Evolutionary conservation across 2,797 vertebrate genomes (phyloP), one percentile per base, ranked within the genome.

Genomic region (Epinephelus malabaricus): DNA sequence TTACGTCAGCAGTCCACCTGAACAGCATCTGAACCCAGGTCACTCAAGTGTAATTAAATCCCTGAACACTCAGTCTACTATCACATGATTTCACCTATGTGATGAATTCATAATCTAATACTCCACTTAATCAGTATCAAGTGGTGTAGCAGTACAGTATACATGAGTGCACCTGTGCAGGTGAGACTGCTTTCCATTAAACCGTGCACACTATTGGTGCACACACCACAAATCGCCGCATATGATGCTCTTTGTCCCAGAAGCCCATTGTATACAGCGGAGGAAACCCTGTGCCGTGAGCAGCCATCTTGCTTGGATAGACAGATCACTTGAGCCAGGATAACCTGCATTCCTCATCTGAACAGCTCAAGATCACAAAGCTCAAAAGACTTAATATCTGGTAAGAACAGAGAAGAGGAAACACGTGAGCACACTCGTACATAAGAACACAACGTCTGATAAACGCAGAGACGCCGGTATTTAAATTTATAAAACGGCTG

Each of bases 281-380:
- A 96, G 97, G 97, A 98, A 97, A 97, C 97, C 97, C 97, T 96
- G 97, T 97, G 95, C 89, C 83, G 91, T 69, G 79, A 80, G 94
- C 95, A 94, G 97, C 97, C 97, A 97, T 97, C 96, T 97, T 97
- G 97, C 96, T 97, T 97, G 97, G 95, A 87, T 88, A 95, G 83
- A 75, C 89, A 85, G 92, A 87, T 89, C 90, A 88, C 88, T 90
- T 92, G 90, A 94, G 91, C 86, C 92, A 88, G 95, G 93, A 94
- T 90, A 94, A 95, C 92, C 93, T 91, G 95, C 94, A 89, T 65
- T 92, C 89, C 90, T 88, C 88, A 70, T 84, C 86, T 78, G 82
- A 90, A 65, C 82, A 92, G 89, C 89, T 88, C 79, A 81, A 89
- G 72, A 88, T 77, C 68, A 73, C 81, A 71, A 79, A 78, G 83